These are phyloP conservation scores for Marasmarcha lunaedactyla DNA, from an alignment of 2,888 invertebrate genomes.

Conservation along the genomic window DNA sequence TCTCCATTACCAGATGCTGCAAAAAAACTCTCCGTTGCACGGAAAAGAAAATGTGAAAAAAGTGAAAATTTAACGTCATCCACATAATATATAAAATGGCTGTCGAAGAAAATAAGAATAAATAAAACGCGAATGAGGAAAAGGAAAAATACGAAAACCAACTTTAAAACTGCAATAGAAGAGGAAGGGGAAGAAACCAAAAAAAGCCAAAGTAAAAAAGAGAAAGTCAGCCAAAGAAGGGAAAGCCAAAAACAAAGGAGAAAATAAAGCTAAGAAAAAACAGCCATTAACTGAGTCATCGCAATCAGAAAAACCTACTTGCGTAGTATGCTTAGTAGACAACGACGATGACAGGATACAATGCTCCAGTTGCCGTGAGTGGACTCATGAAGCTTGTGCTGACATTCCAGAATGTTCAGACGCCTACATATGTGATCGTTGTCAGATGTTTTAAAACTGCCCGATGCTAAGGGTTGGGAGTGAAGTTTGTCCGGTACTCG, in stretches of 20 bases:
- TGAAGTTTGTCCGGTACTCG: slow-evolving; percentile 11
- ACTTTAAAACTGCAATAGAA: slow-evolving; percentile 5
- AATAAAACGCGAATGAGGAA: not conserved
- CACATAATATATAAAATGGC: slow-evolving; percentile 11
- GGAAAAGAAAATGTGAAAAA: slow-evolving; percentile 4
- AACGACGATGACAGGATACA: slow-evolving; percentile 13
- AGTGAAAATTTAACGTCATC: slow-evolving; percentile 7
- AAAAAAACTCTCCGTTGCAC: slow-evolving; percentile 2
- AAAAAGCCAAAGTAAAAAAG: no score
- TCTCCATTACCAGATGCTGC: slow-evolving; percentile 8
- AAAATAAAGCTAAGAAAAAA: slow-evolving; percentile 3
- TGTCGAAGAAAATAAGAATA: slow-evolving; percentile 10
- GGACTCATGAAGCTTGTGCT: slow-evolving; percentile 13
- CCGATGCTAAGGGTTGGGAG: slow-evolving; percentile 7
- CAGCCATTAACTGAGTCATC: no score
- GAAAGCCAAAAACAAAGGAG: slow-evolving; percentile 4
- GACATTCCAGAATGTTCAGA: slow-evolving; percentile 15
- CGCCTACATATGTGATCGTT: slow-evolving; percentile 13
- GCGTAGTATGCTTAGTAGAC: slow-evolving; percentile 9
- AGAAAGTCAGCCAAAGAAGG: slow-evolving; percentile 6
- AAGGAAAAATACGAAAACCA: slow-evolving; percentile 1
- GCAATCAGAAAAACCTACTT: slow-evolving; percentile 3
- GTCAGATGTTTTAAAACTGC: slow-evolving; percentile 10
- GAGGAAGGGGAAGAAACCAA: no score
- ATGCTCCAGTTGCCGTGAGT: slow-evolving; percentile 10